Evolutionary conservation across 2,797 vertebrate species (phyloP).

Genomic region (Enteromius thamalakanensis): DNA sequence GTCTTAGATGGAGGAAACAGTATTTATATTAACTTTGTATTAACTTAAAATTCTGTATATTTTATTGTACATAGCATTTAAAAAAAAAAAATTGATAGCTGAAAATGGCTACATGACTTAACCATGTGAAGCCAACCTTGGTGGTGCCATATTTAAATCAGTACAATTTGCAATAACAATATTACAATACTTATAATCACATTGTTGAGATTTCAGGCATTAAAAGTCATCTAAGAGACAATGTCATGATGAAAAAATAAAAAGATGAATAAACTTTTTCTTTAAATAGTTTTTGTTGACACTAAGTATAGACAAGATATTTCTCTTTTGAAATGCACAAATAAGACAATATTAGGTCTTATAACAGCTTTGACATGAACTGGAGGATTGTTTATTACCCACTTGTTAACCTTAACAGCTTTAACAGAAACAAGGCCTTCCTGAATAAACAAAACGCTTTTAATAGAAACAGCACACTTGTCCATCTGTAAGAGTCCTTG

Average conservation of each 20-base stretch:
- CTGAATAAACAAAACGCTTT: constrained; percentile 36
- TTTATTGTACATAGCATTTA: background rate
- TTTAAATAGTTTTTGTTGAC: background rate
- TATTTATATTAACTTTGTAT: background rate
- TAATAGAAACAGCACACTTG: background rate
- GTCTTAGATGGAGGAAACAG: background rate
- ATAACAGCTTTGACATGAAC: background rate
- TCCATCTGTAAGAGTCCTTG: background rate
- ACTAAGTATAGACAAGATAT: background rate
- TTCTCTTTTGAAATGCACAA: background rate
- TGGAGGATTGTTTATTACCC: background rate
- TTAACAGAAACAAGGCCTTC: background rate
- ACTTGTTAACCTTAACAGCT: constrained; percentile 7
- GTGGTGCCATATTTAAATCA: background rate
- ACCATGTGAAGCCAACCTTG: background rate
- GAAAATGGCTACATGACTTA: background rate
- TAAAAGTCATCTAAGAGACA: background rate
- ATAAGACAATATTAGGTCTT: background rate
- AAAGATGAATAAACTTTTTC: background rate
- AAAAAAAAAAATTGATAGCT: background rate
- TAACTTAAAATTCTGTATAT: background rate
- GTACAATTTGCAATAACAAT: background rate
- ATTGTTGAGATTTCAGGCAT: background rate
- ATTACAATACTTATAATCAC: background rate
- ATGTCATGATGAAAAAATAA: background rate